Percentiles rank a stretch among this genome's conserved stretches.
Evolutionary conservation across 2,113 vertebrate genomes (phyloP).

Genomic region (Scortum barcoo): DNA sequence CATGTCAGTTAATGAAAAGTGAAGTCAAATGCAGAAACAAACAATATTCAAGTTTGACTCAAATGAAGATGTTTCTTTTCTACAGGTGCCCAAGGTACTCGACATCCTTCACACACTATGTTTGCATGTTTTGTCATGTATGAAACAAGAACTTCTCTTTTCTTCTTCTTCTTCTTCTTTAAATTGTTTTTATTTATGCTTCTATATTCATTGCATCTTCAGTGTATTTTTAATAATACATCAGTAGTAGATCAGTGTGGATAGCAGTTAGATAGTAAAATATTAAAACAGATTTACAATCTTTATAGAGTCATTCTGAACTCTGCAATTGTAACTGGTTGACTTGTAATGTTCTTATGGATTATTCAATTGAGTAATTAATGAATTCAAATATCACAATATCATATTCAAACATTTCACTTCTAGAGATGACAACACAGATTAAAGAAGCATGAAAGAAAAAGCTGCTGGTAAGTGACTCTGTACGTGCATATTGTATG

Average conservation of each 20-base stretch:
- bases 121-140: neutral
- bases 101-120: neutral
- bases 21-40: neutral
- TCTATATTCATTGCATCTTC: neutral
- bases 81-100: constrained; percentile 31
- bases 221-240: neutral
- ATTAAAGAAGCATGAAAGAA: accelerated
- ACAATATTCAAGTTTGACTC: neutral
- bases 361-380: neutral
- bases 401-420: accelerated
- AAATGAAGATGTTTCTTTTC: neutral
- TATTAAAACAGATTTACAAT: neutral
- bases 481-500: neutral
- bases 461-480: constrained; percentile 26
- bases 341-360: neutral
- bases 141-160: neutral
- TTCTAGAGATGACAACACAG: accelerated
- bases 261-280: neutral
- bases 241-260: neutral
- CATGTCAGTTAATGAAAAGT: neutral
- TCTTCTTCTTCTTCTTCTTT: neutral
- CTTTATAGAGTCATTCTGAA: neutral
- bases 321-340: neutral
- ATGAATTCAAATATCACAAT: neutral
- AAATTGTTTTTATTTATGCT: neutral